A percentile compares a stretch with the other conserved stretches of the same genome.
Evolutionary conservation across 2,888 invertebrate genomes (phyloP).

Genomic region (Agrochola litura): DNA sequence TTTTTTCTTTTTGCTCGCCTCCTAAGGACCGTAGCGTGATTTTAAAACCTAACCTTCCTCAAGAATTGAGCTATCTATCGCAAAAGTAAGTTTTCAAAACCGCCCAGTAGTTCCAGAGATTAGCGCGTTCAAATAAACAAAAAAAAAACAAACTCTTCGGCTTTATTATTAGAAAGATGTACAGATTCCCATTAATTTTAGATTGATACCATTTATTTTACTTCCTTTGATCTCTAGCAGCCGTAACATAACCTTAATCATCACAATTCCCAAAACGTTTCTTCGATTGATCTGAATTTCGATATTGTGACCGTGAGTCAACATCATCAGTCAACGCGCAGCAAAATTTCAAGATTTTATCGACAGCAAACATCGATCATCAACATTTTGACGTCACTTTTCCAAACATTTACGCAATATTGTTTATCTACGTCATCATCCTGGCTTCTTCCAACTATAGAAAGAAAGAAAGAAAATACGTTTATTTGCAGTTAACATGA

Average conservation of each 20-base stretch:
- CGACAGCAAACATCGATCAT: background rate
- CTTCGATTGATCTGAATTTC: background rate
- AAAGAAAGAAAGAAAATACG: no score
- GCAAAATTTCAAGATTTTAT: background rate
- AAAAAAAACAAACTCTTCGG: no score
- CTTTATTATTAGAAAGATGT: no score
- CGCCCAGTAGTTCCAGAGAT: no score
- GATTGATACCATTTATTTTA: background rate
- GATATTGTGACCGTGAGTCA: slow-evolving; percentile 8
- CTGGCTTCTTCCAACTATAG: background rate
- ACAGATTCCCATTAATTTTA: background rate
- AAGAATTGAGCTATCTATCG: no score
- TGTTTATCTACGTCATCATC: background rate
- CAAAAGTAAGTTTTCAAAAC: no score
- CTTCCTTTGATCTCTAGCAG: background rate
- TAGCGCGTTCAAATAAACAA: no score
- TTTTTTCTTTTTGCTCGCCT: no score
- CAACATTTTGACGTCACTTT: background rate
- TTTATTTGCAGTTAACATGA: no score
- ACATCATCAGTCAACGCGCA: background rate
- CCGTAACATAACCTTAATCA: background rate
- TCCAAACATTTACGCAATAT: background rate
- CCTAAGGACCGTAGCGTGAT: no score
- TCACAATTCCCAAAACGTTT: background rate
- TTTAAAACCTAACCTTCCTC: no score